Conservation (phyloP, 2,888 invertebrate species). For the Pediacus dermestoides region DNA sequence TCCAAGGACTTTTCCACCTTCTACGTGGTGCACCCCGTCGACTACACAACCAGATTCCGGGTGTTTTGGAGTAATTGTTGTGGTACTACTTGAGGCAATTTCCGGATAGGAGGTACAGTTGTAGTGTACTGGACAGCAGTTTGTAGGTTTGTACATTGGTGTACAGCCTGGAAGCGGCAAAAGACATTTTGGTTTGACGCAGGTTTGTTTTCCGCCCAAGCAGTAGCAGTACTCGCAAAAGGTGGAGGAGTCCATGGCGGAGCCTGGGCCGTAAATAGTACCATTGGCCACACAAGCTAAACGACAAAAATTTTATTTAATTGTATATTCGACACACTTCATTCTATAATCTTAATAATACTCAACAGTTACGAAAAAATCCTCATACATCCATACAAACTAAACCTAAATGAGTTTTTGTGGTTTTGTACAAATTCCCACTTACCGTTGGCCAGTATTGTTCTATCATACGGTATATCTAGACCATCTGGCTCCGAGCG, state of each 20-base stretch:
- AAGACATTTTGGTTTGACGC: conserved; percentile 77
- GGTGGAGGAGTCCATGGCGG: conserved; percentile 74
- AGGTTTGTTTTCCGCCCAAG: conserved; percentile 62
- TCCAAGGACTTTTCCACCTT: conserved; percentile 68
- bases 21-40: conserved; percentile 58
- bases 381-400: too few relatives aligned
- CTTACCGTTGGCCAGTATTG: conserved; percentile 30
- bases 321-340: too few relatives aligned
- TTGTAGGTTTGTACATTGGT: conserved; percentile 59
- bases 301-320: too few relatives aligned
- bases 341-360: too few relatives aligned
- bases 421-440: background rate
- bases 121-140: conserved; percentile 80
- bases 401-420: conserved; percentile 5
- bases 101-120: conserved; percentile 56
- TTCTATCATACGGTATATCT: conserved; percentile 20
- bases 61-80: conserved; percentile 30
- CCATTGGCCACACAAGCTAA: conserved; percentile 70
- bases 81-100: conserved; percentile 23
- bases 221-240: conserved; percentile 89
- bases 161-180: conserved; percentile 69
- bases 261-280: conserved; percentile 72
- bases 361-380: too few relatives aligned
- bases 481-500: conserved; percentile 37
- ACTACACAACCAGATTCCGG: conserved; percentile 58